Conservation (phyloP, 2,113 vertebrate genomes). For the Nesogale talazaci region DNA sequence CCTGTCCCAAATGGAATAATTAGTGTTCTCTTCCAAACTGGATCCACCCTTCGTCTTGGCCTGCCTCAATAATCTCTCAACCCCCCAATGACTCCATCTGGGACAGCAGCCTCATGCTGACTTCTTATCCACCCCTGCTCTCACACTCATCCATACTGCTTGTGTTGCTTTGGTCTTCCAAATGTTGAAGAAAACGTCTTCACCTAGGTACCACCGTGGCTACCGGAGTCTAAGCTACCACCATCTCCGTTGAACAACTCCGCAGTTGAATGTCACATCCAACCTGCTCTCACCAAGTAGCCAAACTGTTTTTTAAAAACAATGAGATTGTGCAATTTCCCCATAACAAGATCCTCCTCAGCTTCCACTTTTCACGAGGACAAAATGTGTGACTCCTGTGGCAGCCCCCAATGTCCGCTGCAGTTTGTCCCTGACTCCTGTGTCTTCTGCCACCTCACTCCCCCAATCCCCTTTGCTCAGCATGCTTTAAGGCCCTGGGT, state of each 20-base stretch:
- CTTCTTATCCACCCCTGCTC: no score
- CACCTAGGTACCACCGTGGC: not conserved
- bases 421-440: fast-evolving
- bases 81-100: no score
- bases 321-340: fast-evolving
- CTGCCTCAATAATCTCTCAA: not conserved
- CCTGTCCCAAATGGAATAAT: not conserved
- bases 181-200: not conserved
- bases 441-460: no score
- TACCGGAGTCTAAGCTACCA: no score
- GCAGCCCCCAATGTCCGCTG: no score
- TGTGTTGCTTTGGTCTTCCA: not conserved
- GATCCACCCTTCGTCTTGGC: not conserved
- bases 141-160: no score
- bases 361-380: not conserved
- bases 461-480: not conserved
- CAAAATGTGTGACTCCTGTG: fast-evolving
- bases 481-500: no score
- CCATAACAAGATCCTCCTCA: not conserved
- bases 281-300: not conserved
- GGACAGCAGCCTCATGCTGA: not conserved
- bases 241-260: not conserved
- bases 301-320: not conserved
- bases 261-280: not conserved
- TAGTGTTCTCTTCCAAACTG: not conserved